These are phyloP conservation scores for Acrobasis suavella DNA, from an alignment of 2,888 invertebrate species.

Conservation along the genomic window DNA sequence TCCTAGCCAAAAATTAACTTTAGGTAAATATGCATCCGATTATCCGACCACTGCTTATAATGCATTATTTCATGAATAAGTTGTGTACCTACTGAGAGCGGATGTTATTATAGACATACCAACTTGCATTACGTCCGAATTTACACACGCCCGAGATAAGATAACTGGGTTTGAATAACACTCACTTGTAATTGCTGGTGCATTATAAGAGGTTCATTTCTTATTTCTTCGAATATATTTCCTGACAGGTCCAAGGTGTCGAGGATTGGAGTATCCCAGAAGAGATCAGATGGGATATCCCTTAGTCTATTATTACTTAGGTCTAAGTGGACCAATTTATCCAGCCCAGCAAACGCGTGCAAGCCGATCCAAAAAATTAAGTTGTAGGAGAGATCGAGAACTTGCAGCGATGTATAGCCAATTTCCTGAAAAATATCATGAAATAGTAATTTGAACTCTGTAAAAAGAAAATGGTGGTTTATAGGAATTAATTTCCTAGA, in stretches of 20 bases:
- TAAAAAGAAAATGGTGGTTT: no score
- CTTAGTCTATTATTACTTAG: slow-evolving; percentile 84
- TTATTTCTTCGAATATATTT: slow-evolving; percentile 83
- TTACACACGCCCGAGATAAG: not conserved
- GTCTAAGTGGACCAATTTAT: slow-evolving; percentile 77
- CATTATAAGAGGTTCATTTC: slow-evolving; percentile 80
- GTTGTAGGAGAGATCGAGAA: slow-evolving; percentile 82
- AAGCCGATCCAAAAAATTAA: slow-evolving; percentile 84
- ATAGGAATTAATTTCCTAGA: no score
- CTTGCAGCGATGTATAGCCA: slow-evolving; percentile 71
- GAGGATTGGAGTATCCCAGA: slow-evolving; percentile 79
- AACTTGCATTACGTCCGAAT: not conserved
- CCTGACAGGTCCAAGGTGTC: slow-evolving; percentile 82
- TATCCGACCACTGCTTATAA: no score
- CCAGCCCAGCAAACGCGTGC: slow-evolving; percentile 81
- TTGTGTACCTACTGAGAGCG: not conserved
- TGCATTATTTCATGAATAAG: no score
- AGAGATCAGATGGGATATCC: slow-evolving; percentile 78
- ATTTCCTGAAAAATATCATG: slow-evolving; percentile 60
- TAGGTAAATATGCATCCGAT: no score
- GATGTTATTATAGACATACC: not conserved
- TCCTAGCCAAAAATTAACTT: no score
- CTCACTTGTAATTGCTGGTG: slow-evolving; percentile 78
- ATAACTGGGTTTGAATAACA: not conserved
- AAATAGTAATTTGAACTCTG: no score